These are phyloP conservation scores for Drosophila merina DNA, from an alignment of 2,888 invertebrate species.

Conservation along the genomic window DNA sequence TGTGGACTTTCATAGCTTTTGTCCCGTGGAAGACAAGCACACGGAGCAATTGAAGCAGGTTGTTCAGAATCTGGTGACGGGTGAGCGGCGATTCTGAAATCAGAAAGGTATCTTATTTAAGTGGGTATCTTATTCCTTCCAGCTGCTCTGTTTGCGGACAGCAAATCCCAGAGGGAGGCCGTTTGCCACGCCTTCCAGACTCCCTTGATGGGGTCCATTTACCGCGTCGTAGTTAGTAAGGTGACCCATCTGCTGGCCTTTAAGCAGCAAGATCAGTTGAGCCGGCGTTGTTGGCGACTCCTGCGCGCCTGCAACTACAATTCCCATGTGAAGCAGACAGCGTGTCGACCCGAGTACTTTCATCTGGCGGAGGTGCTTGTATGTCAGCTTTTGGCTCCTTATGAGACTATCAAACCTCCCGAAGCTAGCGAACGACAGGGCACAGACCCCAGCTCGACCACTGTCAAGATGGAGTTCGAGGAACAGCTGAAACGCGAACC, in stretches of 20 bases:
- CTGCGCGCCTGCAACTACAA: constrained; percentile 81
- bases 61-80: constrained; percentile 75
- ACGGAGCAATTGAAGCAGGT: constrained; percentile 74
- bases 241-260: constrained; percentile 82
- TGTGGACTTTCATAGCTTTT: constrained; percentile 71
- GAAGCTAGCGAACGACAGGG: constrained; percentile 2
- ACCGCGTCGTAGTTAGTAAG: constrained; percentile 80
- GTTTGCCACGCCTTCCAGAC: constrained; percentile 73
- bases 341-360: constrained; percentile 80
- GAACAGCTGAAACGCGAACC: constrained; percentile 52
- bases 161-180: constrained; percentile 64
- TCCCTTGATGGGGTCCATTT: constrained; percentile 81
- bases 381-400: constrained; percentile 81
- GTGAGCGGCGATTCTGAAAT: constrained; percentile 44
- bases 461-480: constrained; percentile 64
- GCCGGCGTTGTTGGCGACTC: constrained; percentile 81
- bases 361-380: constrained; percentile 82
- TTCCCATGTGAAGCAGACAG: constrained; percentile 73
- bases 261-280: constrained; percentile 77
- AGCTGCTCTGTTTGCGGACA: constrained; percentile 78
- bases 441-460: background rate
- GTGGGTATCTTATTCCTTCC: background rate
- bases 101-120: background rate
- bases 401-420: constrained; percentile 77
- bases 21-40: constrained; percentile 79